Base-by-base conservation (phyloP, 37 sponge, comb jelly and placozoan genomes). In the Mnemiopsis leidyi region DNA sequence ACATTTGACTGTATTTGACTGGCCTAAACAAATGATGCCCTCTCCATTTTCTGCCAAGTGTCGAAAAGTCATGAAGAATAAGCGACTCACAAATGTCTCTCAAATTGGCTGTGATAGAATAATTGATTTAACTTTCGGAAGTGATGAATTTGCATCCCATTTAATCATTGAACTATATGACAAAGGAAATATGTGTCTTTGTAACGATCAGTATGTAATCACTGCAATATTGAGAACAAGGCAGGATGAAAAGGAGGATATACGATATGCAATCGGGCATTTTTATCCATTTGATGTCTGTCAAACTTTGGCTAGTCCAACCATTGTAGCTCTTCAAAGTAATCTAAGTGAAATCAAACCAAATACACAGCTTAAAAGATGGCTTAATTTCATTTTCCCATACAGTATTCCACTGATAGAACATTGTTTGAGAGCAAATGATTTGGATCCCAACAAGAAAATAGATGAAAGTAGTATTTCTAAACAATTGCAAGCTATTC, bases 71-170 rank as follows among this genome's bases (percentile, higher is more conserved):
- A 93, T 99, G 71, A 93, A 94, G 38, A 94, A 96, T 30, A 93
- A 94, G 24, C 95, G 99, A 0, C 76, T 99, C 36, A 93, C 94
- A 31, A 39, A 85, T 48, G 68, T 99, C 36, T 68, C 79, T 32
- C 99, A 99, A 93, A 77, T 99, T 69, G 99, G 99, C 0, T 95
- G 95, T 68, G 99, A 99, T 83, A 94, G 99, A 69, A 95, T 99
- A 21, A 79, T 97, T 37, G 97, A 99, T 90, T 48, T 99, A 34
- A 95, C 95, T 94, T 99, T 99, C 95, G 98, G 97, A 32, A 95
- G 95, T 7, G 95, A 94, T 18, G 95, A 97, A 32, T 96, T 93
- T 23, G 94, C 96, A 38, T 96, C 96, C 69, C 99, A 99, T 85
- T 92, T 99, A 73, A 95, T 99, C 24, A 83, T 99, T 38, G 99